phyloP scores from a whole-genome alignment of 2,113 vertebrate genomes.

The Aegotheles bennettii region DNA sequence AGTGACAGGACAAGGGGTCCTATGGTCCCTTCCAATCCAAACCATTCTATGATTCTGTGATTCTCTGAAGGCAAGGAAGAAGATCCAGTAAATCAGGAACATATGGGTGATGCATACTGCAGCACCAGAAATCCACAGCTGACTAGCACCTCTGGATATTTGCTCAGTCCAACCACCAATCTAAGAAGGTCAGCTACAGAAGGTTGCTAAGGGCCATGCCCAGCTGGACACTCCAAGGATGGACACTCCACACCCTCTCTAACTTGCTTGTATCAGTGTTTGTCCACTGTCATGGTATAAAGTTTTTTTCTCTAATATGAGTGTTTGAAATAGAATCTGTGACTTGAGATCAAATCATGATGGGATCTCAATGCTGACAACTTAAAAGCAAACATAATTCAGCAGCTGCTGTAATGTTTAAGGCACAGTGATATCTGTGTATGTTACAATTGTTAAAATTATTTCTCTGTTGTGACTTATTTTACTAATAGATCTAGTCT shows the following conservation, averaged over 20 bases:
- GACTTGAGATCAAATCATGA: accelerated
- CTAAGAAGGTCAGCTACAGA: background rate
- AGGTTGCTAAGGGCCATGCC: background rate
- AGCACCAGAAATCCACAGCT: accelerated
- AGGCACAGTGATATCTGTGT: background rate
- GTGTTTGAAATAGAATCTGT: background rate
- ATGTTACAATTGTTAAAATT: background rate
- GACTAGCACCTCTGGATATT: background rate
- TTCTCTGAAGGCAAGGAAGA: background rate
- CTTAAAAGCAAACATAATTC: background rate
- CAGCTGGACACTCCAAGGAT: background rate
- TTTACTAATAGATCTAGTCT: background rate
- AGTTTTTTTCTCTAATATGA: background rate
- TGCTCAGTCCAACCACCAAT: accelerated
- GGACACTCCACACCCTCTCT: background rate
- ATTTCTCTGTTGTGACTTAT: background rate
- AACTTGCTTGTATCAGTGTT: background rate
- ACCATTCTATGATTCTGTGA: too few species aligned
- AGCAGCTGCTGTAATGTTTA: background rate
- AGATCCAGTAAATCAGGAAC: accelerated
- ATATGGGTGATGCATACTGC: too few species aligned
- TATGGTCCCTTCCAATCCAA: too few species aligned
- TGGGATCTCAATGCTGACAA: background rate
- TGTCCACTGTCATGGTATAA: background rate
- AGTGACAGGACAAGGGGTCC: too few species aligned